These are phyloP conservation scores for Ageneiosus marmoratus DNA, from an alignment of 2,113 vertebrate species.

Conservation along the genomic window DNA sequence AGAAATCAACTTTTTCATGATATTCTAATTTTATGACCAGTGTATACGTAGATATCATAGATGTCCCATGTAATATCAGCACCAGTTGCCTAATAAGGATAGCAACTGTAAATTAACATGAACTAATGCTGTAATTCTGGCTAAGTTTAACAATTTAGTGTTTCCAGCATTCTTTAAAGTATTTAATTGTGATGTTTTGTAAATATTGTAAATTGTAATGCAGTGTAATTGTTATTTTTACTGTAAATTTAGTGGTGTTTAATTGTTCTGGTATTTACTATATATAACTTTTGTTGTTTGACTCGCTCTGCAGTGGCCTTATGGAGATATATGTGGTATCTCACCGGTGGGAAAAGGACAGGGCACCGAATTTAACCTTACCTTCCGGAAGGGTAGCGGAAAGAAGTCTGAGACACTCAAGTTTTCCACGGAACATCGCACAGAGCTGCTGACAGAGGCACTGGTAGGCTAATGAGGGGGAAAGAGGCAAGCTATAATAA, in stretches of 20 bases:
- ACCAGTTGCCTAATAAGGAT: neutral
- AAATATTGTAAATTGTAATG: neutral
- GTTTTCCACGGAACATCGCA: conserved; percentile 98
- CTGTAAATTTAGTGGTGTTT: too few relatives aligned
- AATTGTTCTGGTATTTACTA: neutral
- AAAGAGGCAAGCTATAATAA: neutral
- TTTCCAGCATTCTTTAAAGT: neutral
- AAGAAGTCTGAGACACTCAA: conserved; percentile 98
- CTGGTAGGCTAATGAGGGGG: conserved; percentile 78
- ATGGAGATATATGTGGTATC: conserved; percentile 96
- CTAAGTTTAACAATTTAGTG: neutral
- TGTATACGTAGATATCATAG: too few relatives aligned
- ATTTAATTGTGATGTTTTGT: neutral
- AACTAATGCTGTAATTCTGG: neutral
- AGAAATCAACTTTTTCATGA: too few relatives aligned
- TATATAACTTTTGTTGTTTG: neutral
- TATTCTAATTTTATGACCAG: too few relatives aligned
- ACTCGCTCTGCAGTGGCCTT: conserved; percentile 84
- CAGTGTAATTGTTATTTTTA: neutral
- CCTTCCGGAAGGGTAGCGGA: conserved; percentile 94
- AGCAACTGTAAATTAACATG: neutral
- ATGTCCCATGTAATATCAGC: neutral
- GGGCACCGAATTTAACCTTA: conserved; percentile 95
- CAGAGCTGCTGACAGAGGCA: conserved; percentile 96
- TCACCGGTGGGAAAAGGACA: conserved; percentile 95